Conservation (phyloP, 2,113 vertebrate species). For the Phoenicopterus ruber region DNA sequence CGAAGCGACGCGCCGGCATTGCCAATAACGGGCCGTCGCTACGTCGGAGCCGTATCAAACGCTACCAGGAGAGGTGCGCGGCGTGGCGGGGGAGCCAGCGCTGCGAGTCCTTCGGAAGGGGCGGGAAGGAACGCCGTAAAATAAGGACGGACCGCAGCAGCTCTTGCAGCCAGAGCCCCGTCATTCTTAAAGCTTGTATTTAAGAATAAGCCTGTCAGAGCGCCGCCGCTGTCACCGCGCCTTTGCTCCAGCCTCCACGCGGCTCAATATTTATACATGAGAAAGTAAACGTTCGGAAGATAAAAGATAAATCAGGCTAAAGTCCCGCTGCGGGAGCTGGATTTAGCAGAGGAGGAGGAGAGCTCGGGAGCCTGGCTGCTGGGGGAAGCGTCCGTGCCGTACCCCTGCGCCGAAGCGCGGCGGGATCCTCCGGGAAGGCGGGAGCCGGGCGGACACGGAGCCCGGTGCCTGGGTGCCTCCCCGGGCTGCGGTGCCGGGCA, state of each 20-base stretch:
- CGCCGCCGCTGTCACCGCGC: background rate
- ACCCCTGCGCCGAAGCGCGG: rapidly evolving
- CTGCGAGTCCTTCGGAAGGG: too few relatives aligned
- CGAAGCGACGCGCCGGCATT: too few relatives aligned
- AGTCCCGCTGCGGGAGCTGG: background rate
- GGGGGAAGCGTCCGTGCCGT: rapidly evolving
- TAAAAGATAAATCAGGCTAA: slow-evolving; percentile 36
- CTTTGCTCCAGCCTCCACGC: background rate
- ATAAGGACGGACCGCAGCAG: background rate
- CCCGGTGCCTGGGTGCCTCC: background rate
- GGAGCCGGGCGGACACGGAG: background rate
- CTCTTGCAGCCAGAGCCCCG: background rate
- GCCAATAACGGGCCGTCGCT: background rate
- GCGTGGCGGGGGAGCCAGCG: background rate
- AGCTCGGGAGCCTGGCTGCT: background rate
- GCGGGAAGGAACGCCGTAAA: background rate
- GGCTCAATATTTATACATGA: slow-evolving; percentile 15
- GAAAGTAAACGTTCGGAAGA: slow-evolving; percentile 26
- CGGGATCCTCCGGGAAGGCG: background rate
- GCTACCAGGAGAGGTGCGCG: background rate
- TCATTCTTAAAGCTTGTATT: slow-evolving; percentile 39
- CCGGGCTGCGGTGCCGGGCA: too few relatives aligned
- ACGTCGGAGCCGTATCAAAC: background rate
- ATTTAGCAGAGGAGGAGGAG: background rate
- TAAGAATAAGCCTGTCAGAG: slow-evolving; percentile 39